Evolutionary conservation across 2,113 vertebrate genomes (phyloP).

Genomic region (Platycercus adscitus): DNA sequence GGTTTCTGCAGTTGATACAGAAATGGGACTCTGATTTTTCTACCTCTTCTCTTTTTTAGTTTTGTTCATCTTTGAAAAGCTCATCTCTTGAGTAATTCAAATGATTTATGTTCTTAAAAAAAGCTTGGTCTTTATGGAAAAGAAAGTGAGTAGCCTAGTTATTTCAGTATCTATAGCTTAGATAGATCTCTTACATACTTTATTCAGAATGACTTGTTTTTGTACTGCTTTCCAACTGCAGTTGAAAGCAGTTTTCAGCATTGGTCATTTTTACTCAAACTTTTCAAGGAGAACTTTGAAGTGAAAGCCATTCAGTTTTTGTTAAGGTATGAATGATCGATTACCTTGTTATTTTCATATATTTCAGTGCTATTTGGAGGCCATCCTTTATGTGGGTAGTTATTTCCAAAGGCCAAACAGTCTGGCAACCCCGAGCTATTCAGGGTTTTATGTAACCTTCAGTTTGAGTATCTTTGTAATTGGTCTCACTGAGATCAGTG

Average conservation of each 20-base stretch:
- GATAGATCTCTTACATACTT: background rate
- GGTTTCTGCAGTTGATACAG: background rate
- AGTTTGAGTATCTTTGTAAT: background rate
- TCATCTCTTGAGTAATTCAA: background rate
- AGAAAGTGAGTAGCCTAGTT: background rate
- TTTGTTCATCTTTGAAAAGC: background rate
- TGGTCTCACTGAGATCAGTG: background rate
- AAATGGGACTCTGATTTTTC: background rate
- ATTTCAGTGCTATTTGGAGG: background rate
- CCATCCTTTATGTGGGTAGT: background rate
- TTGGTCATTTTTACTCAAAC: background rate
- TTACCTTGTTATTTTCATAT: background rate
- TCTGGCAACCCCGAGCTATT: background rate
- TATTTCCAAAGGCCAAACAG: background rate
- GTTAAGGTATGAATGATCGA: background rate
- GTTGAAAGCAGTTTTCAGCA: background rate
- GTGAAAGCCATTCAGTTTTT: background rate
- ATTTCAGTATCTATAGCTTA: background rate
- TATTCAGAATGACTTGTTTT: background rate
- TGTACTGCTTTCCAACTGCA: background rate
- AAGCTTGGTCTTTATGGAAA: background rate
- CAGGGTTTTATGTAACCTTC: background rate
- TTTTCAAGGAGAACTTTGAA: background rate
- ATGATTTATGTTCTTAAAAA: background rate
- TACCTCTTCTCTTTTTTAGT: background rate